Evolutionary conservation across 2,797 vertebrate genomes (phyloP).

Genomic region (Cossypha caffra): DNA sequence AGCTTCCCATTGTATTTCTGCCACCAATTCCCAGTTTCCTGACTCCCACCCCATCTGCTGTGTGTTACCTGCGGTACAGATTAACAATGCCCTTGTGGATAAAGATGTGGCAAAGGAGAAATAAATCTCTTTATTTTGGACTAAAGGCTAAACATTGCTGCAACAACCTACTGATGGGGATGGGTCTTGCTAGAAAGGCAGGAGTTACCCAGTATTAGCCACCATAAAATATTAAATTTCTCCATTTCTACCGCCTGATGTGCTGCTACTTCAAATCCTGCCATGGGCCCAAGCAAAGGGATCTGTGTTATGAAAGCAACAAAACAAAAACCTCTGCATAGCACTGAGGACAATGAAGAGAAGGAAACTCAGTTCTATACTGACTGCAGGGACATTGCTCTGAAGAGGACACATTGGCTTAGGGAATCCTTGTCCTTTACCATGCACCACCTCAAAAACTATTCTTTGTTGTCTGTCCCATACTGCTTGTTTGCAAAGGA

Average conservation of each 20-base stretch:
- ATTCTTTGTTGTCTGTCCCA: neutral
- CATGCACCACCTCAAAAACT: neutral
- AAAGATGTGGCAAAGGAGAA: neutral
- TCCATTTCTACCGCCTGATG: neutral
- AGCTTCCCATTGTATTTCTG: neutral
- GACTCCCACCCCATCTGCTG: rapidly evolving
- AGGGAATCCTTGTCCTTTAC: neutral
- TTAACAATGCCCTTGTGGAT: neutral
- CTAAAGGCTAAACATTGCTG: neutral
- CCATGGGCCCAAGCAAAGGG: neutral
- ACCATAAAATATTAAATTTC: neutral
- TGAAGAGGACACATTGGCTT: neutral
- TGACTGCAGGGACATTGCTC: neutral
- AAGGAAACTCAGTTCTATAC: neutral
- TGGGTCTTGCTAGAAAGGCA: neutral
- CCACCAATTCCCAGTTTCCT: neutral
- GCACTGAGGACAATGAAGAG: neutral
- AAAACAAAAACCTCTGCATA: neutral
- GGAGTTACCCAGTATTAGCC: neutral
- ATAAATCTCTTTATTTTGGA: neutral
- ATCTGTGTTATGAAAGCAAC: neutral
- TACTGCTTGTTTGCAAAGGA: neutral
- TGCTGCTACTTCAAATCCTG: neutral
- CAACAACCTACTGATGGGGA: neutral
- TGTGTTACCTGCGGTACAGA: rapidly evolving